Conservation (phyloP, 2,113 vertebrate genomes). For the Thalassoma bifasciatum region DNA sequence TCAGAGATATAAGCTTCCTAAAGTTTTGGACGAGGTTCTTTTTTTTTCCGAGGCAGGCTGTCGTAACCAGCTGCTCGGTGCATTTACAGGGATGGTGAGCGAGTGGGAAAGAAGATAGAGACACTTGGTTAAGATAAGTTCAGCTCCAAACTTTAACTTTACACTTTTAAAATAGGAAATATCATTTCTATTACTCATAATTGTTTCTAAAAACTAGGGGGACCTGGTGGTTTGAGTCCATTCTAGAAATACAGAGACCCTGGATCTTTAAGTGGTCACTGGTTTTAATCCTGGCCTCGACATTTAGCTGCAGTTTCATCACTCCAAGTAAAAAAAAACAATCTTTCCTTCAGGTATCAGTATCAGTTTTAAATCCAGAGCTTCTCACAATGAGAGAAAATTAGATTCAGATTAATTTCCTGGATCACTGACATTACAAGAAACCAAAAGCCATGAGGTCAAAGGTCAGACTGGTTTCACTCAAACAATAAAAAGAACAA, state of each 20-base stretch:
- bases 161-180: too few species aligned
- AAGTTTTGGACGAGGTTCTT: background rate
- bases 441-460: slow-evolving; percentile 16
- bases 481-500: slow-evolving; percentile 38
- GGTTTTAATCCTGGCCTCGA: too few species aligned
- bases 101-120: background rate
- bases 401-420: slow-evolving; percentile 32
- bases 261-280: too few species aligned
- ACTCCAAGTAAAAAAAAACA: too few species aligned
- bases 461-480: slow-evolving; percentile 37
- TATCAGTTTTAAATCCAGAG: background rate
- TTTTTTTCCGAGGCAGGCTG: background rate
- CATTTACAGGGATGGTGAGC: background rate
- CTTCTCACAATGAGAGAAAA: slow-evolving; percentile 20
- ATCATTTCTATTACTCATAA: too few species aligned
- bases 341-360: too few species aligned
- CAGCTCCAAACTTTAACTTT: too few species aligned
- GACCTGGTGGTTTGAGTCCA: too few species aligned
- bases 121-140: background rate
- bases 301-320: too few species aligned
- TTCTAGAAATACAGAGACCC: too few species aligned
- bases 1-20: background rate
- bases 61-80: background rate
- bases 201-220: too few species aligned
- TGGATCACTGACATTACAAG: slow-evolving; percentile 16